Conservation (phyloP, 2,888 invertebrate species). For the Xestoiulus laeticollis region DNA sequence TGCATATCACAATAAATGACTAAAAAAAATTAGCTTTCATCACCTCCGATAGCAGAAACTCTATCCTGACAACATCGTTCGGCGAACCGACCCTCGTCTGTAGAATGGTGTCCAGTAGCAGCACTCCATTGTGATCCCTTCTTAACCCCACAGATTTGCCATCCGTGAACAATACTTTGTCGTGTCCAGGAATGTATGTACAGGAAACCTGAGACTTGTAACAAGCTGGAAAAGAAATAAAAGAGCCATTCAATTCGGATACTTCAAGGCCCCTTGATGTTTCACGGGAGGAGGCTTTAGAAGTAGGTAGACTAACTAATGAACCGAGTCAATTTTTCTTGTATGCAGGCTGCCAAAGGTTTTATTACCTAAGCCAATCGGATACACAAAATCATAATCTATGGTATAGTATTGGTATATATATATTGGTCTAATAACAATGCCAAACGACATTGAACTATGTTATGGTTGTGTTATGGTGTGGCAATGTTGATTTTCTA, state of each 20-base stretch:
- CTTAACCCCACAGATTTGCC: constrained; percentile 82
- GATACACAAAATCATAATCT: no score
- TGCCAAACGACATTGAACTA: no score
- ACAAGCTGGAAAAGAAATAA: constrained; percentile 58
- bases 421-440: no score
- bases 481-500: no score
- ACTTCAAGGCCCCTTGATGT: neutral
- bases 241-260: neutral
- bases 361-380: no score
- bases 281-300: no score
- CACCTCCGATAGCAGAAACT: constrained; percentile 87
- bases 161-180: constrained; percentile 86
- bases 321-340: no score
- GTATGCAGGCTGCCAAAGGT: no score
- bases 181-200: constrained; percentile 70
- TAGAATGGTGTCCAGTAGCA: constrained; percentile 86
- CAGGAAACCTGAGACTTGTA: constrained; percentile 59
- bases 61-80: constrained; percentile 82
- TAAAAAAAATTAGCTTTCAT: constrained; percentile 51
- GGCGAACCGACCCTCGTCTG: constrained; percentile 81
- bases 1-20: neutral
- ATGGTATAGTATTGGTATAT: no score
- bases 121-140: constrained; percentile 89
- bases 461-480: no score
- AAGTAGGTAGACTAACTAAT: neutral